These are phyloP conservation scores for Pterois miles DNA, from an alignment of 2,797 vertebrate species.

Conservation along the genomic window DNA sequence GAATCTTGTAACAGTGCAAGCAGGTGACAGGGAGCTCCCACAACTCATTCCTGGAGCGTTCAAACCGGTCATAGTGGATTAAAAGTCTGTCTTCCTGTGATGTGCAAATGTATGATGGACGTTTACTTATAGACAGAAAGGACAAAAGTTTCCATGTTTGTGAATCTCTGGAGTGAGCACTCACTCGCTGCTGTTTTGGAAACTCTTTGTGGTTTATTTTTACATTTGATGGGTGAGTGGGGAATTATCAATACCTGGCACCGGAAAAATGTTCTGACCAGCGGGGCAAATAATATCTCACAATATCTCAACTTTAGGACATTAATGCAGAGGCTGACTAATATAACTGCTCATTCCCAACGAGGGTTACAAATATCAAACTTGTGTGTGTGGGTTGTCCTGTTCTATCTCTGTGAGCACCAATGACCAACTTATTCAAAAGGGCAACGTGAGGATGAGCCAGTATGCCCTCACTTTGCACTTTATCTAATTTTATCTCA, in stretches of 20 bases:
- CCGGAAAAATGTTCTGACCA: background rate
- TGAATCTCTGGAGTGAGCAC: background rate
- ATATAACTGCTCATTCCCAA: conserved; percentile 10
- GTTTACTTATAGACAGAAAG: background rate
- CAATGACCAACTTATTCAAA: background rate
- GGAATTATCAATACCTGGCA: conserved; percentile 5
- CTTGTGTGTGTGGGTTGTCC: background rate
- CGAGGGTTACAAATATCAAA: conserved; percentile 9
- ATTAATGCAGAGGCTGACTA: conserved; percentile 16
- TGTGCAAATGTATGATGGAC: background rate
- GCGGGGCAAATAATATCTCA: background rate
- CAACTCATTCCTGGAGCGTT: conserved; percentile 33
- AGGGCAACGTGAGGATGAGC: background rate
- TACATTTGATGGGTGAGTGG: background rate
- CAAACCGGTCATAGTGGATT: conserved; percentile 49
- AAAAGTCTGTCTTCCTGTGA: conserved; percentile 14
- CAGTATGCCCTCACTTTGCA: background rate
- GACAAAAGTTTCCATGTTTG: background rate
- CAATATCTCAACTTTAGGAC: background rate
- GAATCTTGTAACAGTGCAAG: conserved; percentile 63
- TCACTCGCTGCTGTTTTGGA: background rate
- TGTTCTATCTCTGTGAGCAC: background rate
- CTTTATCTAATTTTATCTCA: background rate
- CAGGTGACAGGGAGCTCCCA: conserved; percentile 55
- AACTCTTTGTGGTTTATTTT: conserved; percentile 2